Evolutionary conservation across 2,113 vertebrate species (phyloP), one percentile per base, ranked within the genome.

Genomic region (Salvator merianae): DNA sequence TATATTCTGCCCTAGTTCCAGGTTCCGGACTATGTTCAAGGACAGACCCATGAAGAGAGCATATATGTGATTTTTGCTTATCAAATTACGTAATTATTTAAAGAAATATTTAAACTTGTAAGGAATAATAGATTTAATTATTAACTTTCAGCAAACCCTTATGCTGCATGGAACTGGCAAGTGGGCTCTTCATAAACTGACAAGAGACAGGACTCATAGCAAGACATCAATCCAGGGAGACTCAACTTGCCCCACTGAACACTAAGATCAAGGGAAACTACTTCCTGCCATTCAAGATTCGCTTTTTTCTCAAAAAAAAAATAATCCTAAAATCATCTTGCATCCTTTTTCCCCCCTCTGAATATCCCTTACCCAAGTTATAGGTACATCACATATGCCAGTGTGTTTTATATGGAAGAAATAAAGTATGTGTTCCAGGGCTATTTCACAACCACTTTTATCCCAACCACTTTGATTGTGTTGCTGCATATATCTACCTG

Each of bases 41-140:
- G 43, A 9, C 43, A 47, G 43, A 5, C 43, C 43, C 43, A 47
- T n/a, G n/a, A n/a, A n/a, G n/a, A n/a, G n/a, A n/a, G n/a, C n/a
- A n/a, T 94, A 94, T 91, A 92, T 94, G 82, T 91, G 89, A 93
- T 94, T 93, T 88, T 90, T 92, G 88, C 92, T 94, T 93, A 95
- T 95, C 94, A 92, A 93, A 93, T 95, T 93, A 93, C 92, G 90
- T 92, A 94, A 92, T 94, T 93, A 94, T 94, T 95, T 92, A 89
- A 95, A 94, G 91, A 95, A 95, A 93, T 79, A 90, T 70, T 95
- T 93, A 92, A 94, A 93, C 93, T 92, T 90, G 91, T 91, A 91
- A 86, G 81, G 93, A 91, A 88, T 92, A 91, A 94, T 93, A 92
- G 91, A 94, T 94, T 93, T 93, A 93, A 93, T 93, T 93, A 92